These are phyloP conservation scores for Dryas iulia DNA, from an alignment of 1,140 invertebrate species.

Conservation along the genomic window DNA sequence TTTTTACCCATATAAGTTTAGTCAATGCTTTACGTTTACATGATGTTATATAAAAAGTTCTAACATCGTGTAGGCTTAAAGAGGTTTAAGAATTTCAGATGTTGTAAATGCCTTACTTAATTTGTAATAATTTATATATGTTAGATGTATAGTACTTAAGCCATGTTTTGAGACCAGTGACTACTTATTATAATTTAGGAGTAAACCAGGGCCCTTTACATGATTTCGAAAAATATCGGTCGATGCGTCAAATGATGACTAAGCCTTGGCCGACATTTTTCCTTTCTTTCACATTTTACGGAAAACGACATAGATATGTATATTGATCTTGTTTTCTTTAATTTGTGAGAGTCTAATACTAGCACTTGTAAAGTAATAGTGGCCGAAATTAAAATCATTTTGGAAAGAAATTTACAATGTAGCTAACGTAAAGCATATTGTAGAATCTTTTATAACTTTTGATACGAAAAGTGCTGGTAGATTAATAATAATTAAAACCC, in stretches of 20 bases:
- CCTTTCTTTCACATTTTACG: constrained; percentile 56
- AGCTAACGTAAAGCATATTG: constrained; percentile 62
- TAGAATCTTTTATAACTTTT: constrained; percentile 77
- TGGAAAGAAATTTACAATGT: constrained; percentile 69
- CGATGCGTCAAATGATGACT: constrained; percentile 45
- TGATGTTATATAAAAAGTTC: constrained; percentile 62
- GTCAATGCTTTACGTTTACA: constrained; percentile 77
- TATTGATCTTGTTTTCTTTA: constrained; percentile 67
- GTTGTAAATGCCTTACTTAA: constrained; percentile 80
- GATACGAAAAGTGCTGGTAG: constrained; percentile 77
- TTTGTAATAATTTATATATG: constrained; percentile 81
- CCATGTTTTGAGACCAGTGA: constrained; percentile 80
- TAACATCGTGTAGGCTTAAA: constrained; percentile 76
- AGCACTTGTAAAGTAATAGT: constrained; percentile 65
- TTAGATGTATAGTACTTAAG: constrained; percentile 80
- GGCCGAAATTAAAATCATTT: constrained; percentile 62
- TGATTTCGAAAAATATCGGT: constrained; percentile 61
- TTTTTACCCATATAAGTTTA: constrained; percentile 78
- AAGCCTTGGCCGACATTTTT: constrained; percentile 69
- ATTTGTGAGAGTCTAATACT: constrained; percentile 56
- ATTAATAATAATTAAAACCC: constrained; percentile 50
- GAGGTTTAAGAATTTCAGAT: constrained; percentile 73
- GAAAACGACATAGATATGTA: constrained; percentile 65
- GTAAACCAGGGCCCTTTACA: constrained; percentile 62
- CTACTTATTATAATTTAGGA: constrained; percentile 76